Conservation (phyloP, 2,797 vertebrate species). For the Neoniphon sammara region DNA sequence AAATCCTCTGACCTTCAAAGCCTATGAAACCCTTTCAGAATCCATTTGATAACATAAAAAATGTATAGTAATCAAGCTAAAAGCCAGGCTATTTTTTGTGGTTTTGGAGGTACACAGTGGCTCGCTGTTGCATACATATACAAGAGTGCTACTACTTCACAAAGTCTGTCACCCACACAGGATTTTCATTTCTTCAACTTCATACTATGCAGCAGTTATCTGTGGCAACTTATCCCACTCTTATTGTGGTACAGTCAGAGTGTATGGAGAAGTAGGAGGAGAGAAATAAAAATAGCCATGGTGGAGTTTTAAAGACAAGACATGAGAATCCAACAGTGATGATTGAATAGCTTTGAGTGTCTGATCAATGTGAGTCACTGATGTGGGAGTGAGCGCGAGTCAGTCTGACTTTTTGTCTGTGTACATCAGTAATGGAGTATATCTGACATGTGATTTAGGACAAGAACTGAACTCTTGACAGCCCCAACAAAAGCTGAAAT, state of each 20-base stretch:
- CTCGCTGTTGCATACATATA: neutral
- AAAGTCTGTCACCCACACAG: neutral
- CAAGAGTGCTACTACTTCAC: too few relatives aligned
- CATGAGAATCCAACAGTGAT: neutral
- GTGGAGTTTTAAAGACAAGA: conserved; percentile 2
- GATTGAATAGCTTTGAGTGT: neutral
- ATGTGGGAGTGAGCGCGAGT: conserved; percentile 3
- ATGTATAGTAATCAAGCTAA: too few relatives aligned
- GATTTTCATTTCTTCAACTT: neutral
- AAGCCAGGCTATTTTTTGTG: too few relatives aligned
- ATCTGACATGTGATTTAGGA: conserved; percentile 49
- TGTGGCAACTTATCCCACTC: too few relatives aligned
- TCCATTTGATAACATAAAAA: too few relatives aligned
- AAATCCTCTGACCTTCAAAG: too few relatives aligned
- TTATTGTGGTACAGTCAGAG: neutral
- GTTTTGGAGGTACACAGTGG: neutral
- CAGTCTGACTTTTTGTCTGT: conserved; percentile 17
- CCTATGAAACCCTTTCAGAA: too few relatives aligned
- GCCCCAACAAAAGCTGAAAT: conserved; percentile 14
- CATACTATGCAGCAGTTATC: neutral
- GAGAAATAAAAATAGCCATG: neutral
- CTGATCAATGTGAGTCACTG: neutral
- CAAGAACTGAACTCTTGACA: conserved; percentile 39
- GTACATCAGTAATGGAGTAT: conserved; percentile 26
- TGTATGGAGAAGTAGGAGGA: neutral